A percentile compares a stretch with the other conserved stretches of the same genome.
Conservation (phyloP, 2,888 invertebrate species). For the Coleophora flavipennella region DNA sequence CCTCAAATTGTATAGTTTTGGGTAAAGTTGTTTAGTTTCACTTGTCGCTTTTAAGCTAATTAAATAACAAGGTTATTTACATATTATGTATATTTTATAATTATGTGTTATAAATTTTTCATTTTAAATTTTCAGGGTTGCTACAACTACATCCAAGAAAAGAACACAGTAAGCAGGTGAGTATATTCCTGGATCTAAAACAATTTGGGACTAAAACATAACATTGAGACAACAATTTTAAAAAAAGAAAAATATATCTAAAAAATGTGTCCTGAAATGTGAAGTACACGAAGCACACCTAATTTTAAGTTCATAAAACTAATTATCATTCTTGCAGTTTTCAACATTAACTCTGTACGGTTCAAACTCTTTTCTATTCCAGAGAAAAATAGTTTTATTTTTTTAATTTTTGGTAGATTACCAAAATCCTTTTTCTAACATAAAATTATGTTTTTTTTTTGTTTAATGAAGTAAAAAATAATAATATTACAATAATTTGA, state of each 20-base stretch:
- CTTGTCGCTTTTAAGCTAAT: too few relatives aligned
- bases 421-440: neutral
- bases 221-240: conserved; percentile 15
- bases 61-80: too few relatives aligned
- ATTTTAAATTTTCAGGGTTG: conserved; percentile 21
- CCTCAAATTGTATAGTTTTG: too few relatives aligned
- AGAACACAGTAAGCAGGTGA: conserved; percentile 27
- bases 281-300: conserved; percentile 7
- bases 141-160: conserved; percentile 22
- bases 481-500: too few relatives aligned
- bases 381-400: conserved; percentile 3
- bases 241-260: conserved; percentile 15
- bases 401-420: neutral
- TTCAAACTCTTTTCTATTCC: conserved; percentile 24
- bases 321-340: conserved; percentile 19
- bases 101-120: neutral
- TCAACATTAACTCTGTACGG: conserved; percentile 12
- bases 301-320: conserved; percentile 13
- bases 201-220: conserved; percentile 22
- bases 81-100: neutral
- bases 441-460: too few relatives aligned
- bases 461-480: too few relatives aligned
- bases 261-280: conserved; percentile 18
- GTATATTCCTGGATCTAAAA: conserved; percentile 18
- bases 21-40: too few relatives aligned